These are phyloP conservation scores for Scomber colias DNA, from an alignment of 2,113 vertebrate genomes.

Conservation along the genomic window DNA sequence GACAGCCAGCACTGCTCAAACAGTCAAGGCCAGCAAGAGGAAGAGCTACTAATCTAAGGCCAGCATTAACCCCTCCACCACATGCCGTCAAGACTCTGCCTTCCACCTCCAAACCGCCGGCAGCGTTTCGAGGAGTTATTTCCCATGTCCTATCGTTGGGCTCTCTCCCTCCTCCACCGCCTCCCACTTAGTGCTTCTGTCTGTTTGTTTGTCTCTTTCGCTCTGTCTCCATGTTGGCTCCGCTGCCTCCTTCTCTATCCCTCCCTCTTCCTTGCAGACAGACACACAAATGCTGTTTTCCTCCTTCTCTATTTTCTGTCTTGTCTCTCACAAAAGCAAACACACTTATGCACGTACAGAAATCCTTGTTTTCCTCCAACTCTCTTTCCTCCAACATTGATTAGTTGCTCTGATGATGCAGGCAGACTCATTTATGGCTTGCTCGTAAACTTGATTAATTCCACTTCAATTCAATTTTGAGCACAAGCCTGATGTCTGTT, in stretches of 20 bases:
- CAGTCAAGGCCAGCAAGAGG: slow-evolving; percentile 52
- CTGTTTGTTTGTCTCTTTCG: slow-evolving; percentile 61
- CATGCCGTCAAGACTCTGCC: slow-evolving; percentile 41
- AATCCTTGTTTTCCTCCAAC: slow-evolving; percentile 21
- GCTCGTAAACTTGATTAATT: slow-evolving; percentile 69
- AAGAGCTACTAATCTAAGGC: slow-evolving; percentile 61
- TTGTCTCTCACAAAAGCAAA: slow-evolving; percentile 15
- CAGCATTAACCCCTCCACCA: slow-evolving; percentile 40
- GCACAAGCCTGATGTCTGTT: slow-evolving; percentile 28
- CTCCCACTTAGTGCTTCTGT: slow-evolving; percentile 48
- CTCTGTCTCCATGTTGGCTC: slow-evolving; percentile 54
- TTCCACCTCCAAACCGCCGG: slow-evolving; percentile 59
- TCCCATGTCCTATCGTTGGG: slow-evolving; percentile 49
- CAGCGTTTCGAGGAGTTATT: slow-evolving; percentile 43
- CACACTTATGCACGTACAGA: neutral
- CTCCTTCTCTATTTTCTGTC: slow-evolving; percentile 21
- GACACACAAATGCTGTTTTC: slow-evolving; percentile 19
- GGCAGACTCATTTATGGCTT: slow-evolving; percentile 41
- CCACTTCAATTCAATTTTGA: slow-evolving; percentile 17
- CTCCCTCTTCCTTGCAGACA: slow-evolving; percentile 3
- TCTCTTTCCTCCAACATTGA: slow-evolving; percentile 28
- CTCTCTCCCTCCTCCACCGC: slow-evolving; percentile 23
- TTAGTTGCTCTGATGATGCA: slow-evolving; percentile 43
- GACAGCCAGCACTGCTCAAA: slow-evolving; percentile 53
- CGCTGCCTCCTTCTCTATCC: slow-evolving; percentile 6